phyloP scores from a whole-genome alignment of 2,888 invertebrate genomes.

The Mythimna vitellina region DNA sequence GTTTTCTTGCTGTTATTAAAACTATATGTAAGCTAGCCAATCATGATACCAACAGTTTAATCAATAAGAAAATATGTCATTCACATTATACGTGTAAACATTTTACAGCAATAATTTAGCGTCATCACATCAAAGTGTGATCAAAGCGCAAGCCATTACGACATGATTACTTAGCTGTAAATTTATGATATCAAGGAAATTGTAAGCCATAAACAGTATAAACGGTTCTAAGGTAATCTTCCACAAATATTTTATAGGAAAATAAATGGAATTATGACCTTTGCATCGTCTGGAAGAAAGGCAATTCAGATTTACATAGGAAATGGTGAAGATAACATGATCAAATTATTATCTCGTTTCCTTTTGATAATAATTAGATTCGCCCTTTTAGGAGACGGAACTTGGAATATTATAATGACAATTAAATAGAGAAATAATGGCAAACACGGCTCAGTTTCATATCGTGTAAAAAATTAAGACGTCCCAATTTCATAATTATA shows the following conservation, averaged over 20 bases:
- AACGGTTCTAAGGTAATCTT: conserved; percentile 31
- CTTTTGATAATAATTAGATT: conserved; percentile 22
- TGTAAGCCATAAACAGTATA: conserved; percentile 40
- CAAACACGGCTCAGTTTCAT: not conserved
- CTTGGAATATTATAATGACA: not conserved
- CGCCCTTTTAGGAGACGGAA: conserved; percentile 1
- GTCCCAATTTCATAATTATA: conserved; percentile 25
- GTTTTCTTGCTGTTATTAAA: no score
- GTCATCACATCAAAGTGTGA: conserved; percentile 60
- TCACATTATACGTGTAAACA: conserved; percentile 15
- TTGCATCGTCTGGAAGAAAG: conserved; percentile 8
- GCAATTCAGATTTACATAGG: conserved; percentile 31
- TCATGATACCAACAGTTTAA: not conserved
- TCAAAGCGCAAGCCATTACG: conserved; percentile 49
- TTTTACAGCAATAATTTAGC: conserved; percentile 61
- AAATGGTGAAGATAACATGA: conserved; percentile 12
- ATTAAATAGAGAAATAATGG: conserved; percentile 1
- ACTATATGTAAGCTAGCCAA: not conserved
- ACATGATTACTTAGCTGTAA: conserved; percentile 54
- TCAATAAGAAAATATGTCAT: not conserved
- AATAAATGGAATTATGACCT: conserved; percentile 38
- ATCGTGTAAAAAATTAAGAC: not conserved
- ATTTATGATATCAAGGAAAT: conserved; percentile 50
- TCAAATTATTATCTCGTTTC: conserved; percentile 15
- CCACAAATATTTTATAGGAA: conserved; percentile 44